Evolutionary conservation across 2,888 invertebrate species (phyloP), one percentile per base, ranked within the genome.

Genomic region (Amiota minor): DNA sequence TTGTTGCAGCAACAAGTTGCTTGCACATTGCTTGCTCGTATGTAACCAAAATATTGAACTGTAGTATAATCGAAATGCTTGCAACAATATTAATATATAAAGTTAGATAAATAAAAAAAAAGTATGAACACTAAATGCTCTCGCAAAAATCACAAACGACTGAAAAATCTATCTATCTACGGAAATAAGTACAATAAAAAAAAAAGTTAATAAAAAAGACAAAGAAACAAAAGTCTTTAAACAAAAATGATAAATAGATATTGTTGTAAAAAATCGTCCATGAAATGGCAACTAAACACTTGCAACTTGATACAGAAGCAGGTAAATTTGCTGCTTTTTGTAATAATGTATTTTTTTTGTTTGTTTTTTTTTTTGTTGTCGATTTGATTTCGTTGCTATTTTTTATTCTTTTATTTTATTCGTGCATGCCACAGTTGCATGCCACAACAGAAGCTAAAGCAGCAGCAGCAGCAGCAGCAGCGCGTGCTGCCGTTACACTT

Each of bases 401-500:
- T 68, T 18, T 59, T 35, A 35, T 35, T 35, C 35, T 35, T 35
- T 35, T 35, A 35, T 35, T 4, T 35, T 35, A 35, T 35, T 35
- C 35, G 35, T 35, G 35, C 35, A 23, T 23, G 3, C 23, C 23
- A 23, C 23, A 23, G 20, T 56, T 16, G 67, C 67, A 68, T 68
- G 67, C 23, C 11, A 50, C 67, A 68, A 35, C 35, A 35, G 35
- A 35, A 35, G 35, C 35, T 8, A 23, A 1, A 23, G 23, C 23
- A 23, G 35, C 35, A 35, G 35, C 35, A 50, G 35, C 35, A 35
- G 35, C 35, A 50, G 50, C 50, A 10, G 56, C 56, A 53, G 62
- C 72, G 62, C 68, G 64, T 47, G 45, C 65, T 77, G 79, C 82
- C 79, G 83, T 85, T 82, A 80, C 81, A 82, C 81, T 82, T 79